Evolutionary conservation across 2,888 invertebrate species (phyloP).

Genomic region (Coenonympha arcania): DNA sequence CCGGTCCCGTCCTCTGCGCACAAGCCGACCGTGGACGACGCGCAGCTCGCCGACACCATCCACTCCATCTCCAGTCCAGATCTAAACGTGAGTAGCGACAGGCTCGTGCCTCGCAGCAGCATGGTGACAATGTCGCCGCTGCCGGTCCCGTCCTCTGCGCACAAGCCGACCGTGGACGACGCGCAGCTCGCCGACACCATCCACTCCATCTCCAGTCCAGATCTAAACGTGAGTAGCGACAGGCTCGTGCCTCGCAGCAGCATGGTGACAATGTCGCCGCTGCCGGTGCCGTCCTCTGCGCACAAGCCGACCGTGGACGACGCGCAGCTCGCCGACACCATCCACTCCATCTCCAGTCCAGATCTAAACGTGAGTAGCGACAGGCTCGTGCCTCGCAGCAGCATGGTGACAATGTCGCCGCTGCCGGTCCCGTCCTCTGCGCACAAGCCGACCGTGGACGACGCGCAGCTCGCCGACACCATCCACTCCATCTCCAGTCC

Average conservation of each 20-base stretch:
- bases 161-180: constrained; percentile 48
- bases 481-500: constrained; percentile 69
- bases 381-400: constrained; percentile 30
- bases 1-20: too few species aligned
- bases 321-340: too few species aligned
- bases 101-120: constrained; percentile 36
- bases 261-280: too few species aligned
- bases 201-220: constrained; percentile 67
- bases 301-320: too few species aligned
- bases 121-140: constrained; percentile 71
- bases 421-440: constrained; percentile 33
- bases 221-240: constrained; percentile 50
- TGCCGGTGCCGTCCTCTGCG: too few species aligned
- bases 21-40: too few species aligned
- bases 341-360: too few species aligned
- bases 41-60: too few species aligned
- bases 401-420: constrained; percentile 70
- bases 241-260: too few species aligned
- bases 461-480: constrained; percentile 60
- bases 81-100: too few species aligned
- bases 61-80: too few species aligned
- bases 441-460: constrained; percentile 45
- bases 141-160: constrained; percentile 24
- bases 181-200: constrained; percentile 62
- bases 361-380: too few species aligned